Base-by-base conservation (phyloP, 2,113 vertebrate species). In the Anas platyrhynchos region DNA sequence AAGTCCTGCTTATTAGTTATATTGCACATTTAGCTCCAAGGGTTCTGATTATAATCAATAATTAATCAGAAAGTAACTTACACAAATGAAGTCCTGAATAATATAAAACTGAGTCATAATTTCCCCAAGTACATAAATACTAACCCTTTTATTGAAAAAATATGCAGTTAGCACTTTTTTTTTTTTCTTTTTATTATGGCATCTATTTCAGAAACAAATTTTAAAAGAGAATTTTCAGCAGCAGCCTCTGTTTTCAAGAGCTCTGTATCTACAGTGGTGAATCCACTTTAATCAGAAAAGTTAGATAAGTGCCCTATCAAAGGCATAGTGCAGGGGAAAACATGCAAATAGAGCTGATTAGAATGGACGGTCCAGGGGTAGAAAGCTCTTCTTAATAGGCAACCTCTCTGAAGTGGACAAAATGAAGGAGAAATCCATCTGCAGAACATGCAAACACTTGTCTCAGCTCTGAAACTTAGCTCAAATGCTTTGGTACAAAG, bases 401-500 rank as follows among this genome's bases (percentile, higher is more conserved):
- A 77, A 9, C 55, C 72, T 87, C 78, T 96, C 95, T 94, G 89
- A 97, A 97, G 87, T 56, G 91, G 71, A 92, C 87, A 94, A 89
- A 96, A 65, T 61, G 72, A 97, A 96, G 92, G 89, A 94, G 73
- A 97, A 97, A 95, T 95, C 83, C 66, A 84, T 96, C 89, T 94
- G 74, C 61, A 82, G 89, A 96, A 73, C 94, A 80, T 92, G 92
- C 95, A 97, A 95, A 89, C 68, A 63, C 59, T 97, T 96, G 95
- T 97, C 85, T 97, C 77, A 86, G 73, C 77, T 67, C 65, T 83
- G 87, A 93, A 86, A 72, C 69, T 89, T 90, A 96, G 91, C 36
- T 96, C 88, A 95, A 79, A 67, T 73, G 69, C 79, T 78, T 36
- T 29, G 10, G 71, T 48, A 90, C 59, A 79, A 93, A 83, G 12